phyloP scores from a whole-genome alignment of 2,888 invertebrate species.

The Dichetophora obliterata region DNA sequence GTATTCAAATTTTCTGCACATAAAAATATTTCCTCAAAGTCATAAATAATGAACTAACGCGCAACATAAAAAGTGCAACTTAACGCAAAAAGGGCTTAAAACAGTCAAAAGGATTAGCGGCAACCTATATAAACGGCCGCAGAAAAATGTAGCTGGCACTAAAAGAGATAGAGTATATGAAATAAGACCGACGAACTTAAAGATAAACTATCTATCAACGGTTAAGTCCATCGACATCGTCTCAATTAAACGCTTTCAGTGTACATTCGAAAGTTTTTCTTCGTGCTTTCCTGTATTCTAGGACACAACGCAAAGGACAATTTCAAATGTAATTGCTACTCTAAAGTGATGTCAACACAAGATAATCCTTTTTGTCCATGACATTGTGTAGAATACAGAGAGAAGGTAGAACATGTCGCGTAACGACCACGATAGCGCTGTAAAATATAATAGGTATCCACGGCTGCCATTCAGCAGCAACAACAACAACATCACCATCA shows the following conservation, averaged over 20 bases:
- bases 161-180: no score
- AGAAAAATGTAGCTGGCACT: no score
- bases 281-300: not conserved
- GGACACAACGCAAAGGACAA: not conserved
- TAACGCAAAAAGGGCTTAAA: no score
- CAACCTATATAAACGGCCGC: no score
- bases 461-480: not conserved
- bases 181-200: no score
- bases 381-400: slow-evolving; percentile 3
- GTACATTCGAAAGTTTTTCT: not conserved
- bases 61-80: no score
- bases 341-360: slow-evolving; percentile 12
- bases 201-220: no score
- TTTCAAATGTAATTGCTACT: slow-evolving; percentile 16
- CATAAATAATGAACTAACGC: no score
- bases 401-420: slow-evolving; percentile 12
- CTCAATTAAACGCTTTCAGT: slow-evolving; percentile 19
- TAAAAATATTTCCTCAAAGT: no score
- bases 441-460: slow-evolving; percentile 21
- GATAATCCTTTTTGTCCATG: slow-evolving; percentile 24
- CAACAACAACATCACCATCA: slow-evolving; percentile 10
- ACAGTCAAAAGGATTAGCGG: no score
- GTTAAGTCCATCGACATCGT: not conserved
- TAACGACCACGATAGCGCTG: slow-evolving; percentile 19
- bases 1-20: no score